phyloP scores from a whole-genome alignment of 2,888 invertebrate species.

The Limnephilus rhombicus region DNA sequence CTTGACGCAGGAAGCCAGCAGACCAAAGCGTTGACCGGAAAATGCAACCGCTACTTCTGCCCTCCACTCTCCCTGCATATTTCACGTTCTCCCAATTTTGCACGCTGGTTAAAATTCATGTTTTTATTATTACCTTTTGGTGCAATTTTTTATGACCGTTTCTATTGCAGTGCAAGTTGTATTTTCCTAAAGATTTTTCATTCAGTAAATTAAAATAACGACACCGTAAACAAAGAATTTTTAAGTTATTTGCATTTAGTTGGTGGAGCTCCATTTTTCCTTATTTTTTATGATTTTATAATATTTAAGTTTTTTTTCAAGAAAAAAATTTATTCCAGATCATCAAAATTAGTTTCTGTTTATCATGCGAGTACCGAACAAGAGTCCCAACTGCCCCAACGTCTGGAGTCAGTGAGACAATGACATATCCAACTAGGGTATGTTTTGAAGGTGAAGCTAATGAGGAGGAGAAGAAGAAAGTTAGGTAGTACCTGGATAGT shows the following conservation, averaged over 20 bases:
- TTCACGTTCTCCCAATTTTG: constrained; percentile 54
- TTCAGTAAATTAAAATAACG: not conserved
- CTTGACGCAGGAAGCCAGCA: constrained; percentile 22
- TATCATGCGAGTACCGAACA: too few species aligned
- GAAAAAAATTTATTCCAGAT: not conserved
- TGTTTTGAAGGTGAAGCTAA: too few species aligned
- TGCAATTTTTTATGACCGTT: constrained; percentile 19
- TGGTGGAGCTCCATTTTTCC: not conserved
- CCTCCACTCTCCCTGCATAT: constrained; percentile 39
- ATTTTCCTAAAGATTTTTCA: not conserved
- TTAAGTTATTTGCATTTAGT: not conserved
- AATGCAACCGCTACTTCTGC: constrained; percentile 52
- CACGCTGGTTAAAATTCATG: constrained; percentile 56
- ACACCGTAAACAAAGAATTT: not conserved
- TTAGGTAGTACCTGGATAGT: too few species aligned
- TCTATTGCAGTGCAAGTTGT: not conserved
- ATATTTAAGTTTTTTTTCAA: not conserved
- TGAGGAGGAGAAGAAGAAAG: too few species aligned
- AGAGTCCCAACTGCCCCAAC: too few species aligned
- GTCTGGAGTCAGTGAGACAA: too few species aligned
- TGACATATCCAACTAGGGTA: too few species aligned
- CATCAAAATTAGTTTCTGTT: too few species aligned
- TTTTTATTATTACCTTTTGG: constrained; percentile 56
- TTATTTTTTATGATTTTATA: not conserved
- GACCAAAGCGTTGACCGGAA: constrained; percentile 61